A percentile compares a stretch with the other conserved stretches of the same genome.
phyloP scores from a whole-genome alignment of 2,797 vertebrate genomes.

The Sebastes baramenuke region DNA sequence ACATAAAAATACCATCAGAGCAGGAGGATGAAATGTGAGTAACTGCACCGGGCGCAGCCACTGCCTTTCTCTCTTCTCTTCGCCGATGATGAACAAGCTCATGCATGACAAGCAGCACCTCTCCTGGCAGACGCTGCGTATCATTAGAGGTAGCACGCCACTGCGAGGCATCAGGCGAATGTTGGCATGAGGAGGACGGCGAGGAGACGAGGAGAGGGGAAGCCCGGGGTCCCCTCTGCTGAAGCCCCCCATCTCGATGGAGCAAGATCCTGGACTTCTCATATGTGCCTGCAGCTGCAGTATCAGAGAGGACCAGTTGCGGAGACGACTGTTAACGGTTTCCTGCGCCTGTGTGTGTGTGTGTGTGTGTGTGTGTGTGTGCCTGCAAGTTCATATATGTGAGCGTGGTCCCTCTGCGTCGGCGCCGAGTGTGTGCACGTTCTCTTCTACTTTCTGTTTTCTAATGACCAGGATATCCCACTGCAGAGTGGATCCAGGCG shows the following conservation, averaged over 20 bases:
- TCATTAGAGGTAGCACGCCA: constrained; percentile 32
- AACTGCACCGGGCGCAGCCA: background rate
- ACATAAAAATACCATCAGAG: constrained; percentile 59
- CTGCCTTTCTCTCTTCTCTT: background rate
- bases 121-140: constrained; percentile 39
- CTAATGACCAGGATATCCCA: constrained; percentile 33
- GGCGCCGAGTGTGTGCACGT: background rate
- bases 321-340: background rate
- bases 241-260: background rate
- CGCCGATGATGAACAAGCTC: constrained; percentile 21
- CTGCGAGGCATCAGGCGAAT: constrained; percentile 43
- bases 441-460: constrained; percentile 1
- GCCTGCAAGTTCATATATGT: background rate
- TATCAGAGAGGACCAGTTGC: constrained; percentile 35
- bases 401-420: background rate
- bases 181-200: constrained; percentile 34
- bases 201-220: constrained; percentile 26
- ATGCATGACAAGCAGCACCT: constrained; percentile 38
- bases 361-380: background rate
- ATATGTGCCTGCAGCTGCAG: constrained; percentile 24
- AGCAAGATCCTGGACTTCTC: constrained; percentile 1
- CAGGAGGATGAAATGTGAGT: constrained; percentile 25
- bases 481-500: constrained; percentile 30
- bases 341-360: background rate
- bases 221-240: constrained; percentile 32